Evolutionary conservation across 1,140 invertebrate genomes (phyloP).

Genomic region (Plodia interpunctella): DNA sequence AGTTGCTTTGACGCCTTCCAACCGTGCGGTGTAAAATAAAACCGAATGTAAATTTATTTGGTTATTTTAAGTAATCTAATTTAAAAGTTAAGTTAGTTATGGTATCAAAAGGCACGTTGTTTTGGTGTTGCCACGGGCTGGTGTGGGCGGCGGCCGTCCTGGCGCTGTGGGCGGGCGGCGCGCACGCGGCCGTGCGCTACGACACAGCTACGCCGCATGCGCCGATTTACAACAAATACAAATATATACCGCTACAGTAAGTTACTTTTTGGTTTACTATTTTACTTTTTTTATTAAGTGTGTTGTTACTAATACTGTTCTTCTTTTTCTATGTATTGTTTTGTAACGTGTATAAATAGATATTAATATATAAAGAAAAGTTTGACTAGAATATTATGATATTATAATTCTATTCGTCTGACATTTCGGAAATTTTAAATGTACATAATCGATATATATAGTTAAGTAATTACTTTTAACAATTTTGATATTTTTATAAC

Average conservation of each 20-base stretch:
- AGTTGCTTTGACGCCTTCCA: conserved; percentile 41
- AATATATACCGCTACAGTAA: conserved; percentile 61
- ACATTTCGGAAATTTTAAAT: too few relatives aligned
- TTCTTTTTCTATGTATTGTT: neutral
- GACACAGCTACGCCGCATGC: conserved; percentile 60
- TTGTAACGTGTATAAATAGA: too few relatives aligned
- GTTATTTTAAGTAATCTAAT: neutral
- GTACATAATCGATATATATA: too few relatives aligned
- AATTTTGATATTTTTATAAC: too few relatives aligned
- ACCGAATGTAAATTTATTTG: neutral
- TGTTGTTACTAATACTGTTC: neutral
- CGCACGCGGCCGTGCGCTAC: conserved; percentile 43
- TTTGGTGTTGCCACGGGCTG: conserved; percentile 48
- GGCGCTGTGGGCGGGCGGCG: conserved; percentile 53
- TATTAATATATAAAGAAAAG: too few relatives aligned
- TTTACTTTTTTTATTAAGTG: neutral
- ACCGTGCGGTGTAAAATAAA: conserved; percentile 25
- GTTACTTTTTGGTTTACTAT: conserved; percentile 21
- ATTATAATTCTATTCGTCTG: too few relatives aligned
- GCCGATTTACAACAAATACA: conserved; percentile 49
- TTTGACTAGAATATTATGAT: too few relatives aligned
- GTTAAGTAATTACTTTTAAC: too few relatives aligned
- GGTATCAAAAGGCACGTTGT: conserved; percentile 35
- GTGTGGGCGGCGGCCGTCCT: conserved; percentile 44
- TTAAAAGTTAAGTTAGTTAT: conserved; percentile 15